phyloP scores from a whole-genome alignment of 2,797 vertebrate species.

The Alectoris magna region DNA sequence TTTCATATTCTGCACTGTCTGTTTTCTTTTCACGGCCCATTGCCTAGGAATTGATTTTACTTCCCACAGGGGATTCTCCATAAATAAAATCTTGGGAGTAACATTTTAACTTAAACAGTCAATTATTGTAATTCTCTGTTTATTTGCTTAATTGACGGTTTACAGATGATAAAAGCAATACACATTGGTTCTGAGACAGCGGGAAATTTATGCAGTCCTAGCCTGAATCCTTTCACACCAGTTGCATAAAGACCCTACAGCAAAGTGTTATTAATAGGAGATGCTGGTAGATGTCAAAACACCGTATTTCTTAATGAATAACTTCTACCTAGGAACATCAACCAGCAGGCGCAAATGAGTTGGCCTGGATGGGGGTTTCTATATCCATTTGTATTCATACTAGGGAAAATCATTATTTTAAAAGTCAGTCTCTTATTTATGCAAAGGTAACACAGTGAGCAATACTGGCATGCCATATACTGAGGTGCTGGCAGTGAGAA shows the following conservation, averaged over 20 bases:
- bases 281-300: background rate
- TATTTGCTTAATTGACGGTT: background rate
- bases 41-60: slow-evolving; percentile 62
- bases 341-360: background rate
- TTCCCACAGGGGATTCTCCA: background rate
- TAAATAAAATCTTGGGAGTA: slow-evolving; percentile 9
- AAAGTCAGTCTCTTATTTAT: background rate
- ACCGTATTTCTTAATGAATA: background rate
- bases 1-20: background rate
- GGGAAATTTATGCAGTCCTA: background rate
- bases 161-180: background rate
- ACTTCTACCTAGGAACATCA: background rate
- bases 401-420: background rate
- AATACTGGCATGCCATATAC: background rate
- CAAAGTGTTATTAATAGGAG: background rate
- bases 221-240: background rate
- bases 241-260: background rate
- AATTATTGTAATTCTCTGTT: background rate
- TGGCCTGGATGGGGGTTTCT: background rate
- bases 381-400: background rate
- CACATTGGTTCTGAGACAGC: background rate
- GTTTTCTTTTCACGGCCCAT: background rate
- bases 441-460: background rate
- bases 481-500: background rate
- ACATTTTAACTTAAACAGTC: slow-evolving; percentile 5